Percentiles rank a stretch among this genome's conserved stretches.
Evolutionary conservation across 2,113 vertebrate genomes (phyloP).

Genomic region (Larimichthys polyactis): DNA sequence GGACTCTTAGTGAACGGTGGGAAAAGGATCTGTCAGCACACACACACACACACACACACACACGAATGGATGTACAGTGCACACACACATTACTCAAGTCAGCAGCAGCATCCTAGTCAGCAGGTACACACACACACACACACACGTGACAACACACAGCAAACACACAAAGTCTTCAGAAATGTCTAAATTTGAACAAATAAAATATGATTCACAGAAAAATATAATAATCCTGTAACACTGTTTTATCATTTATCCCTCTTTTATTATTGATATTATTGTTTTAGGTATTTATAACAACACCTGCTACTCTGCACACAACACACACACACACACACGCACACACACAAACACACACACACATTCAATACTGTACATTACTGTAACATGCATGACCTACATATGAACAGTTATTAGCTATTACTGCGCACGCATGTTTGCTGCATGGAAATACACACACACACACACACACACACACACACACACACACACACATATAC

Average conservation of each 20-base stretch:
- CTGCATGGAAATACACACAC: not conserved
- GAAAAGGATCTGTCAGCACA: conserved; percentile 68
- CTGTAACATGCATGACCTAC: not conserved
- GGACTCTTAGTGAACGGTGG: conserved; percentile 53
- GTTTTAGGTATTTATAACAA: not conserved
- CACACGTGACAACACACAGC: no score
- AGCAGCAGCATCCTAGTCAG: not conserved
- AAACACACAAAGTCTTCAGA: no score
- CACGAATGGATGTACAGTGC: not conserved
- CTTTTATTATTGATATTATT: not conserved
- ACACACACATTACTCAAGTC: not conserved
- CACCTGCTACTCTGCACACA: not conserved
- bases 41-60: conserved; percentile 6
- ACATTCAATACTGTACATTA: no score
- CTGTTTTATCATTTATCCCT: not conserved
- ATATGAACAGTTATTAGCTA: not conserved
- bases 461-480: conserved; percentile 1
- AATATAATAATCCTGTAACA: no score
- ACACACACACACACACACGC: not conserved
- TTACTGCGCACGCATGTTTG: not conserved
- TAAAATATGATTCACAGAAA: no score
- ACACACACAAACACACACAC: not conserved
- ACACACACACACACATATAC: conserved; percentile 12
- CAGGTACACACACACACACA: not conserved
- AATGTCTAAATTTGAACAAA: no score